Percentiles rank a stretch among this genome's conserved stretches.
phyloP scores from a whole-genome alignment of 53 echinoderm and acorn worm species.

The Arbacia lixula region DNA sequence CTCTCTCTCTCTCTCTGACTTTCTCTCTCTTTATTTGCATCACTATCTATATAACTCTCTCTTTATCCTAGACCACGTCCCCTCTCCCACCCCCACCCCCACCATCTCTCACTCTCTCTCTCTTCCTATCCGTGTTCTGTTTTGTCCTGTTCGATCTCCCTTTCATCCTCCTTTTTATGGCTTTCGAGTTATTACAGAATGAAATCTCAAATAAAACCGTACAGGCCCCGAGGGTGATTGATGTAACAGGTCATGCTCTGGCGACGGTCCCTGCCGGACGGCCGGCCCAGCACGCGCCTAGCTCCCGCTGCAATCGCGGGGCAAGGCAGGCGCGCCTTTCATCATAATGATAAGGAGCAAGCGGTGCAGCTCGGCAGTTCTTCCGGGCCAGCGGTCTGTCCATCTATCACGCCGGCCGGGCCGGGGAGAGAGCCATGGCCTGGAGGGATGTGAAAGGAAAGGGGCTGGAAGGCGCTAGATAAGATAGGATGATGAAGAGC shows the following conservation, averaged over 20 bases:
- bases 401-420: conserved; percentile 35
- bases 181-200: too few species aligned
- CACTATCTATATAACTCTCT: too few species aligned
- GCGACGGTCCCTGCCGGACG: conserved; percentile 46
- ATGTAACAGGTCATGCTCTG: conserved; percentile 40
- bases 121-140: conserved; percentile 18
- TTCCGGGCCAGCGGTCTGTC: conserved; percentile 10
- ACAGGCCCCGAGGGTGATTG: conserved; percentile 43
- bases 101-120: too few species aligned
- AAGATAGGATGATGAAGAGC: background rate
- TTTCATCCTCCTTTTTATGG: too few species aligned
- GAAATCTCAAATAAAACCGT: too few species aligned
- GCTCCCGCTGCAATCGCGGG: conserved; percentile 34
- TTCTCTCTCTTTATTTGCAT: background rate
- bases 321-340: conserved; percentile 10
- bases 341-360: conserved; percentile 8
- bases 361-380: conserved; percentile 18
- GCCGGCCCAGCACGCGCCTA: conserved; percentile 42
- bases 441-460: background rate
- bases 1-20: background rate
- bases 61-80: background rate
- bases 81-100: background rate
- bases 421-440: conserved; percentile 14
- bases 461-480: background rate
- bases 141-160: too few species aligned